Base-by-base conservation (phyloP, 2,888 invertebrate genomes). In the Scaptomyza flava region DNA sequence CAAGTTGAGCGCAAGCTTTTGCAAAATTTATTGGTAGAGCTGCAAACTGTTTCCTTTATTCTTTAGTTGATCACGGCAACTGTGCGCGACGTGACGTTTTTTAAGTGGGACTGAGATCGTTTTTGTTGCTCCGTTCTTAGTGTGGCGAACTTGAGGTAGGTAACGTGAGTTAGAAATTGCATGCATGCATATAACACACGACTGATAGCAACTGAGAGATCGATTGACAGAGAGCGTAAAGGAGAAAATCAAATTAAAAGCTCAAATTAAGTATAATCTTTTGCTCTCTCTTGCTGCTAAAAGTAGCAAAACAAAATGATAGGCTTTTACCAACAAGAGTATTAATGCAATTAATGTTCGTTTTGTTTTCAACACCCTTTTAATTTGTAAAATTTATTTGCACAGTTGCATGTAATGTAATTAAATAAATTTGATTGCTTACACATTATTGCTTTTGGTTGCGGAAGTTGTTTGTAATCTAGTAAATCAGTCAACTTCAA, bases 1-100 rank as follows among this genome's bases (percentile, higher is more conserved):
- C 3, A 36, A 36, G 57, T 53, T 69, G 75, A 70, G 2, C 43
- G 36, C 9, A 78, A 79, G 85, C 62, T 61, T 68, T 58, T 38
- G 36, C 17, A 6, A 27, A 45, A 38, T 54, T 30, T 12, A 23
- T 60, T 33, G 47, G 43, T 58, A 45, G 42, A 14, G n/a, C 31
- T 20, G 31, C 20, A 17, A n/a, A 34, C 23, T 36, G 17, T 41
- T 14, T 48, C 9, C 50, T 2, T 33, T 43, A 41, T 23, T 34
- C 41, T 50, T 70, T 11, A 69, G 65, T 63, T 46, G 71, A 80
- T 73, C 81, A 48, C 61, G 33, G 42, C 58, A 41, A 63, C 59
- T 52, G 58, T 6, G 9, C 8, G 36, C n/a, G 33, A 34, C n/a
- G 34, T 31, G 53, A 46, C 59, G 65, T 31, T 41, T 34, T 41